Evolutionary conservation across 2,797 vertebrate genomes (phyloP), one percentile per base, ranked within the genome.

Genomic region (Anas acuta): DNA sequence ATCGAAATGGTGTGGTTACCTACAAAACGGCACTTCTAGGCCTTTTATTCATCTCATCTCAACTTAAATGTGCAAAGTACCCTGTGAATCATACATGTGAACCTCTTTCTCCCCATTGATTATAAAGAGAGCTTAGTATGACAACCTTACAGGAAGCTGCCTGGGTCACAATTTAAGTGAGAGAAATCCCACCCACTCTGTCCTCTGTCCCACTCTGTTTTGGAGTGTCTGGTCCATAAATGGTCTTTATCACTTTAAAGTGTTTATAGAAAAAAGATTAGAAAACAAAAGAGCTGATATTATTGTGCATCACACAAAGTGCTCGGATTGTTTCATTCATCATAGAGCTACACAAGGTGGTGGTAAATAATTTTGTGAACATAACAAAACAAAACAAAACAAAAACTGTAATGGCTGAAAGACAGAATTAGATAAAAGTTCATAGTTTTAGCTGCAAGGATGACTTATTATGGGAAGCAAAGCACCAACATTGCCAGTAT

Each of bases 41-140:
- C 4, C 4, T 70, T 35, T 81, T 87, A 87, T 86, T 96, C 23
- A 64, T n/a, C 11, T 82, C 10, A 47, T 78, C 41, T 84, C 30
- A 76, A 30, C 28, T 39, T 71, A 30, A 73, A 84, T 60, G 28
- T 58, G 47, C 47, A 58, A 89, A 86, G 41, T 58, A 64, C 13
- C 26, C 33, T 70, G 65, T 94, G 87, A 93, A 90, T 95, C 80
- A 90, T 43, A 79, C n/a, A 45, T 43, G 60, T 53, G 85, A 39
- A 33, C 7, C 7, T 66, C 26, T 80, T 86, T 72, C 54, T 80
- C 15, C 26, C 25, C 11, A 8, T 23, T 43, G 65, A 23, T 47
- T 71, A 1, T 37, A 62, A 72, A 1, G 32, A 79, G 26, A 89
- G 13, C 37, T 73, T 60, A 47, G 28, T n/a, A 51, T 71, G 70